A percentile compares a stretch with the other conserved stretches of the same genome.
Evolutionary conservation across 2,113 vertebrate species (phyloP).

Genomic region (Scalopus aquaticus): DNA sequence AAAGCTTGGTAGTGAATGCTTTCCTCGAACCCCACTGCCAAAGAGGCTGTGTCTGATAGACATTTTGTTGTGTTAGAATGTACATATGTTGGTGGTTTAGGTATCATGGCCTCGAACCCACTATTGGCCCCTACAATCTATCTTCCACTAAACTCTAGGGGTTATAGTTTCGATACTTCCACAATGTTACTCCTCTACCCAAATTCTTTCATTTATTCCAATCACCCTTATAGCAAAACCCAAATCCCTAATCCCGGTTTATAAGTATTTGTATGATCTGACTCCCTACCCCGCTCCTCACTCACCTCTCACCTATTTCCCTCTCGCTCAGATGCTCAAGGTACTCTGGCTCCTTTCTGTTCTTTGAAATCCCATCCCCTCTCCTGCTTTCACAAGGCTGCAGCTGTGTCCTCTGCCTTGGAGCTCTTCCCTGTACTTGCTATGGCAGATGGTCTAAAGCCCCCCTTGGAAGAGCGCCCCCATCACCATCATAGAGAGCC

Average conservation of each 20-base stretch:
- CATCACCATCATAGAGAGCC: neutral
- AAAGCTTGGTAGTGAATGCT: neutral
- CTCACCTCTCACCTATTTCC: too few relatives aligned
- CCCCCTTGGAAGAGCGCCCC: neutral
- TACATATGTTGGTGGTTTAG: neutral
- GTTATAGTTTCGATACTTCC: neutral
- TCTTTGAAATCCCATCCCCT: neutral
- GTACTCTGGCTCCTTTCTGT: neutral
- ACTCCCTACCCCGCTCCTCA: neutral
- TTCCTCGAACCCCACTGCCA: neutral
- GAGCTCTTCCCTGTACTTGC: neutral
- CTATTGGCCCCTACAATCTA: neutral
- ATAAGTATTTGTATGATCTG: neutral
- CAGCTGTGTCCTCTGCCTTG: neutral
- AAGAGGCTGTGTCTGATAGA: neutral
- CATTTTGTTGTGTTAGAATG: neutral
- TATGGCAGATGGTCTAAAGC: neutral
- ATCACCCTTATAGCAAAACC: neutral
- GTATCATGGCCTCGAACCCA: neutral
- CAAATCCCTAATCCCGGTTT: neutral
- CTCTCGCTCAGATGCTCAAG: neutral
- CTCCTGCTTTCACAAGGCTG: neutral
- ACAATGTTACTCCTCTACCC: neutral
- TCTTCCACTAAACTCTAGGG: neutral
- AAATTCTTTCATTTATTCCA: neutral